These are phyloP conservation scores for Pilophorus perplexus DNA, from an alignment of 2,888 invertebrate species.

Conservation along the genomic window DNA sequence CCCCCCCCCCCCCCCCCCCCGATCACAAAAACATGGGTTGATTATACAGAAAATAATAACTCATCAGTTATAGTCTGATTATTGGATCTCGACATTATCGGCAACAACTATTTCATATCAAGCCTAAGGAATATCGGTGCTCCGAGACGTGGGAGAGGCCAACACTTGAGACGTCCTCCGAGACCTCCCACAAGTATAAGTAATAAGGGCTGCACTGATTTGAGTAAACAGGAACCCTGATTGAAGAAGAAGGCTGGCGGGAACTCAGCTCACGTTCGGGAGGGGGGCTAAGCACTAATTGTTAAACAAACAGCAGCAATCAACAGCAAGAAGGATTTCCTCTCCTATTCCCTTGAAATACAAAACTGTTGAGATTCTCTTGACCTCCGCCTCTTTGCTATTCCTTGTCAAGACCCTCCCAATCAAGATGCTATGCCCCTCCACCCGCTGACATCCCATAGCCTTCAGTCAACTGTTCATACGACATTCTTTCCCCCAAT, in stretches of 20 bases:
- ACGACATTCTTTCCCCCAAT: conserved; percentile 7
- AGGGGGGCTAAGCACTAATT: conserved; percentile 32
- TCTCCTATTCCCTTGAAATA: conserved; percentile 33
- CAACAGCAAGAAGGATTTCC: conserved; percentile 34
- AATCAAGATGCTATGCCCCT: conserved; percentile 13
- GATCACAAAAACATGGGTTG: no score
- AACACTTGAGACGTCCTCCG: conserved; percentile 17
- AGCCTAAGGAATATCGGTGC: no score
- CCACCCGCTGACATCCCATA: no score
- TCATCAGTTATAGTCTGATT: no score
- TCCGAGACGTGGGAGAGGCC: no score
- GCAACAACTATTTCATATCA: no score
- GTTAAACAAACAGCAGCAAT: conserved; percentile 39
- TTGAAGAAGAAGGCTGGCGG: conserved; percentile 24
- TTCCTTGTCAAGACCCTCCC: conserved; percentile 34
- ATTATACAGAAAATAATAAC: no score
- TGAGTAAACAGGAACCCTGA: conserved; percentile 33
- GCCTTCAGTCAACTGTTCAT: conserved; percentile 18
- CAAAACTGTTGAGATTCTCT: conserved; percentile 35
- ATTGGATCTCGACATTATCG: no score
- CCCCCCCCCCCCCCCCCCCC: no score
- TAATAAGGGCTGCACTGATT: conserved; percentile 31
- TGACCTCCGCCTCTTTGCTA: conserved; percentile 38
- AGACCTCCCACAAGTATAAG: conserved; percentile 28
- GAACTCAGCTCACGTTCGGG: conserved; percentile 33